These are phyloP conservation scores for Tetragnatha montana DNA, from an alignment of 2,888 invertebrate species.

Conservation along the genomic window DNA sequence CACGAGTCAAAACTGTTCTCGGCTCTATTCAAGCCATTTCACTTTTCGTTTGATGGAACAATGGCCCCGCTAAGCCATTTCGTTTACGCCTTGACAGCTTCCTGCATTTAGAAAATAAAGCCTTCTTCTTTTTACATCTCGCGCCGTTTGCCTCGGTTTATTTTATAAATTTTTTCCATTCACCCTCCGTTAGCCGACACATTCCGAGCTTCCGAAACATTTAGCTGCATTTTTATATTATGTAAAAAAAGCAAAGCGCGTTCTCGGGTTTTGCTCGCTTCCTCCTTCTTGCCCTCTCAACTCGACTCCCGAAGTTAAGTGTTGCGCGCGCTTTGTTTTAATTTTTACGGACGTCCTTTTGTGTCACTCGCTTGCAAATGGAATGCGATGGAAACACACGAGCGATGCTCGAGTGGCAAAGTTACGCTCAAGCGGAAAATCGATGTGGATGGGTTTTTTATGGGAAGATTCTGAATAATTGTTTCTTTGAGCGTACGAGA, in stretches of 20 bases:
- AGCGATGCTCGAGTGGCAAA: not conserved
- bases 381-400: constrained; percentile 3
- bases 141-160: constrained; percentile 19
- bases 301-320: not conserved
- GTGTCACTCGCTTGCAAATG: constrained; percentile 26
- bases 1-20: constrained; percentile 47
- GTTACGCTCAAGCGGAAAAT: not conserved
- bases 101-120: constrained; percentile 60
- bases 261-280: constrained; percentile 1
- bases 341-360: constrained; percentile 9
- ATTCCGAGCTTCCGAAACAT: constrained; percentile 63
- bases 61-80: constrained; percentile 53
- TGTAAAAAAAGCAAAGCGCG: not conserved
- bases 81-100: constrained; percentile 62
- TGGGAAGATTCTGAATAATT: not conserved
- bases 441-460: not conserved
- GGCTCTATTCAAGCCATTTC: constrained; percentile 61
- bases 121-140: constrained; percentile 20
- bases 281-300: not conserved
- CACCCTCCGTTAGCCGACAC: constrained; percentile 28
- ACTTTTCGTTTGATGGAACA: constrained; percentile 62
- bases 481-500: not conserved
- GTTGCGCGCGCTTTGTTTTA: constrained; percentile 28
- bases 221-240: constrained; percentile 58
- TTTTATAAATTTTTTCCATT: constrained; percentile 2